Base-by-base conservation (phyloP, 2,113 vertebrate genomes). In the Melanerpes formicivorus region DNA sequence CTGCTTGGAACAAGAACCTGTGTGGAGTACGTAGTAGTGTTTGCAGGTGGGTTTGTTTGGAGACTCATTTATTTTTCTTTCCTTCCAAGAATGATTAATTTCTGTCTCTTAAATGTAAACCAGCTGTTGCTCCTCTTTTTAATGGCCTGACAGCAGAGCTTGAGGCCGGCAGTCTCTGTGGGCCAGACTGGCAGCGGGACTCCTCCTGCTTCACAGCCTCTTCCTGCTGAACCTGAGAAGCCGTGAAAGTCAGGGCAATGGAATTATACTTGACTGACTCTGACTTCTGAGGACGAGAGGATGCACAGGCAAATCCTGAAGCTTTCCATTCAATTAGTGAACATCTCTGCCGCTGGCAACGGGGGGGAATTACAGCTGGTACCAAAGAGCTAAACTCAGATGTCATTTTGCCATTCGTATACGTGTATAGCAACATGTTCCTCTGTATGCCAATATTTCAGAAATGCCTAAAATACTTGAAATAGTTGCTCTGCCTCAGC, bases 281-380 rank as follows among this genome's bases (percentile, higher is more conserved):
- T n/a, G 77, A 37, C 58, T 75, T 50, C 70, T 76, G 23, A 6
- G 48, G 3, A 71, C 27, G 14, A 70, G 19, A 42, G 18, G 78
- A 44, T 21, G 52, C 27, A 14, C 46, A 40, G 63, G 46, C 71
- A 76, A 48, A 40, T 70, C 81, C 83, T 58, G 54, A 56, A 72
- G 66, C 67, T 88, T 88, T 37, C 86, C 46, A 3, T 30, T 88
- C 90, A 80, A 64, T 92, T 85, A 94, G 71, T 4, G 89, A 94
- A 82, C 90, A 67, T 76, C 37, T 65, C 59, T 82, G 84, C 84
- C 2, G 0, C 78, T 9, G 69, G 84, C 88, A 63, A 10, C 5
- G 2, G 72, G 55, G 23, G 4, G 2, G 19, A 84, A 5, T 87
- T 10, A 6, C 74, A 50, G 63, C 70, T 80, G 59, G 58, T 19